Evolutionary conservation across 2,888 invertebrate genomes (phyloP), one percentile per base, ranked within the genome.

Genomic region (Prenolepis imparis): DNA sequence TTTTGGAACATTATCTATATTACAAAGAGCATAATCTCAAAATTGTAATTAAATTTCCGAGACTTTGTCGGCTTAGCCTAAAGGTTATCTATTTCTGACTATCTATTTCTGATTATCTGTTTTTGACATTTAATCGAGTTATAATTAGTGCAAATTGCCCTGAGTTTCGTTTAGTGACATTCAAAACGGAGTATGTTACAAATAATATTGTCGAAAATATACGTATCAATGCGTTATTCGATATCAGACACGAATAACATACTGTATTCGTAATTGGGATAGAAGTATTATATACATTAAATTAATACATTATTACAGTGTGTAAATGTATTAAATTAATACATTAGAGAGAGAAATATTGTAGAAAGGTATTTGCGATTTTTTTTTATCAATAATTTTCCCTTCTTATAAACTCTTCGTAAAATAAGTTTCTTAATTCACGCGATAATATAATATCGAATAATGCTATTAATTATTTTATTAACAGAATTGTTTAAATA

Each of bases 1-100:
- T 96, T 96, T 92, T 95, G 96, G 94, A 97, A 95, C 90, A 95
- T 95, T 92, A 97, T 96, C 97, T 97, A 95, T 70, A 95, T 64
- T 52, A 8, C 32, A 21, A 36, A 61, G 39, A 5, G 12, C 11
- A n/a, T 21, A n/a, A 52, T 52, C 48, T 52, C n/a, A 18, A 59
- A 44, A 70, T 41, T 78, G 12, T 66, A n/a, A 78, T 59, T 44
- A 59, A 41, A 12, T 70, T 78, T 44, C 18, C 4, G 21, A 0
- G 15, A 48, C 11, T 32, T 32, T 11, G 5, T 4, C 12, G 28
- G 28, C 12, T 36, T 3, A 21, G 11, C 6, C 8, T 64, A 57
- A 66, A 15, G 18, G 36, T 52, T 52, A 52, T 28, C 8, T 39
- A 24, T n/a, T n/a, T n/a, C n/a, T n/a, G n/a, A n/a, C n/a, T n/a